Percentiles rank a stretch among this genome's conserved stretches.
Evolutionary conservation across 1,140 invertebrate species (phyloP).

Genomic region (Drosophila pseudoobscura): DNA sequence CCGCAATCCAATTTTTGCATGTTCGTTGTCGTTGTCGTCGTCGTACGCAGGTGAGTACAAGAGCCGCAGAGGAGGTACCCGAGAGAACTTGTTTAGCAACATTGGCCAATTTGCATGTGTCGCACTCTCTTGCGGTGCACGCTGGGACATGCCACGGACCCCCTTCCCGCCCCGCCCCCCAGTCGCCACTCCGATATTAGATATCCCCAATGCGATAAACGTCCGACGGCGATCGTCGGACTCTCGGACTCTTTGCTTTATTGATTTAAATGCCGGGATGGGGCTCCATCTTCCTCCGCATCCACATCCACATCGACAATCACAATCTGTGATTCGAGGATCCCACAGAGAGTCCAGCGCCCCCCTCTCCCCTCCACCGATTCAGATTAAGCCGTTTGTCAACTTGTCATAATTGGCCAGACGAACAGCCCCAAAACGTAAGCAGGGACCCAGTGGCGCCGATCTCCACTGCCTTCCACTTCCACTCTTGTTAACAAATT

Average conservation of each 20-base stretch:
- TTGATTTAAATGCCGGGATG: constrained; percentile 74
- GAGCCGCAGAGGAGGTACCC: constrained; percentile 22
- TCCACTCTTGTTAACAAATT: constrained; percentile 71
- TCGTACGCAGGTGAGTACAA: constrained; percentile 80
- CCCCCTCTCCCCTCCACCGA: constrained; percentile 35
- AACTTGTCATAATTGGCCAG: constrained; percentile 78
- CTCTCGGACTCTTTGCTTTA: constrained; percentile 35
- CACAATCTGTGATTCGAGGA: constrained; percentile 35
- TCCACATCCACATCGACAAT: not conserved
- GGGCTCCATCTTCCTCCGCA: constrained; percentile 20
- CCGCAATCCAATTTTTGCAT: constrained; percentile 59
- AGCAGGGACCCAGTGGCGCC: constrained; percentile 48
- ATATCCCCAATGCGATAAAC: constrained; percentile 77
- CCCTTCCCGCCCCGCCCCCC: not conserved
- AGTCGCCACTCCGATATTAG: constrained; percentile 58
- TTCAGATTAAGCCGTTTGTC: constrained; percentile 82
- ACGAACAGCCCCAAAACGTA: constrained; percentile 9
- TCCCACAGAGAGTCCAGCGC: constrained; percentile 36
- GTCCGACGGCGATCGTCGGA: constrained; percentile 27
- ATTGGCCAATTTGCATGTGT: constrained; percentile 81
- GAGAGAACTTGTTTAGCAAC: constrained; percentile 76
- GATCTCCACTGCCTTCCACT: constrained; percentile 38
- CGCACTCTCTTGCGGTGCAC: constrained; percentile 52
- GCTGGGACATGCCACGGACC: constrained; percentile 17
- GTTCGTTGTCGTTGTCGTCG: constrained; percentile 51